Evolutionary conservation across 1,140 invertebrate species (phyloP), one percentile per base, ranked within the genome.

Genomic region (Rhynchophorus ferrugineus): DNA sequence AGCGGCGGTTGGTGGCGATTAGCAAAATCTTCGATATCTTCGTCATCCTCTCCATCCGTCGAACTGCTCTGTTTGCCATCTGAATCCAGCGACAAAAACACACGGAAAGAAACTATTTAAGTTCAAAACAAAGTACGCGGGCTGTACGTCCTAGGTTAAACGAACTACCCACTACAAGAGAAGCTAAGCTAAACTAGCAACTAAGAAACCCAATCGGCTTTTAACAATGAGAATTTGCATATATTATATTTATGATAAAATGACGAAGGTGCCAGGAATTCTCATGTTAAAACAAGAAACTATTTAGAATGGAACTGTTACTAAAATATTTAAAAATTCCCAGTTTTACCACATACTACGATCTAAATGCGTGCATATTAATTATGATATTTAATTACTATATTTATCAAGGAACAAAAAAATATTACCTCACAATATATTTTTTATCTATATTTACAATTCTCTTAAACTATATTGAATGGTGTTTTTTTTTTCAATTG

Each of bases 61-160:
- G 58, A 51, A 39, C 41, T 53, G 39, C 58, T 58, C 48, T 54
- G 46, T 35, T 45, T 53, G 33, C 74, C 81, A 70, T 80, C 82
- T 84, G 81, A 77, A 73, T 83, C 83, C 75, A 86, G 78, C 75
- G 78, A 84, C 77, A 84, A 80, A 79, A 86, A 85, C 77, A 85
- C 80, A 79, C 78, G 81, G 78, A 84, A 81, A 80, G 79, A 83
- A 75, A 85, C 83, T 87, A 82, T 69, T 69, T 69, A 68, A 69
- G 66, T 69, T 69, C 66, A 68, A 68, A 69, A 68, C 63, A 63
- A 62, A 63, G 65, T 68, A 69, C 56, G 63, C 56, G 60, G 54
- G 51, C 51, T 34, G 51, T 47, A 47, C 44, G 51, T 47, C 14
- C 22, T 54, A 21, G 35, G 29, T 20, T 47, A 54, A 41, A 54